A percentile compares a stretch with the other conserved stretches of the same genome.
Conservation (phyloP, 1,140 invertebrate species). For the Helicoverpa armigera region DNA sequence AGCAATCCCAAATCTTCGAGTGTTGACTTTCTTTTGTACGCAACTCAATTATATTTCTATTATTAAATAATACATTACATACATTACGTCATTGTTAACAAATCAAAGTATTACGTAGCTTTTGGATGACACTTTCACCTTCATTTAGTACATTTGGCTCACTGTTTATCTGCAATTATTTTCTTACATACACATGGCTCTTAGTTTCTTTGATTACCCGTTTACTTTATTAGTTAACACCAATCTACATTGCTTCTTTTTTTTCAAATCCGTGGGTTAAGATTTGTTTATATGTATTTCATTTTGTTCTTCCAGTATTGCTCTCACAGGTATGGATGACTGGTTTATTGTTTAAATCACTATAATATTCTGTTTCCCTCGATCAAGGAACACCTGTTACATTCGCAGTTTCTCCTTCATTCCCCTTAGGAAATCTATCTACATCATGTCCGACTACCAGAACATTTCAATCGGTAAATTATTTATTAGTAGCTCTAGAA, state of each 20-base stretch:
- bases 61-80: too few relatives aligned
- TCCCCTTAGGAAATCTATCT: constrained; percentile 20
- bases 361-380: constrained; percentile 1
- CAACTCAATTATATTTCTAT: constrained; percentile 33
- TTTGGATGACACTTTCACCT: constrained; percentile 30
- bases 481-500: constrained; percentile 27
- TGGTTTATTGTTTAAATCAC: background rate
- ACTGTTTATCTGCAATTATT: constrained; percentile 8
- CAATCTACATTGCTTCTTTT: too few relatives aligned
- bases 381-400: background rate
- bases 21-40: constrained; percentile 34
- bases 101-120: constrained; percentile 27
- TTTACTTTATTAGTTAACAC: too few relatives aligned
- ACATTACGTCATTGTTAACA: constrained; percentile 28
- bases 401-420: constrained; percentile 21
- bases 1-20: constrained; percentile 18
- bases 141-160: constrained; percentile 22
- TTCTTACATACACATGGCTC: background rate
- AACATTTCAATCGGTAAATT: constrained; percentile 20
- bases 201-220: background rate
- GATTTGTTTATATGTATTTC: too few relatives aligned
- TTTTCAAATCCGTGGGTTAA: too few relatives aligned
- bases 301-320: background rate
- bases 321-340: background rate
- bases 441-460: background rate